Conservation (phyloP, 2,113 vertebrate genomes). For the Phrynosoma platyrhinos region DNA sequence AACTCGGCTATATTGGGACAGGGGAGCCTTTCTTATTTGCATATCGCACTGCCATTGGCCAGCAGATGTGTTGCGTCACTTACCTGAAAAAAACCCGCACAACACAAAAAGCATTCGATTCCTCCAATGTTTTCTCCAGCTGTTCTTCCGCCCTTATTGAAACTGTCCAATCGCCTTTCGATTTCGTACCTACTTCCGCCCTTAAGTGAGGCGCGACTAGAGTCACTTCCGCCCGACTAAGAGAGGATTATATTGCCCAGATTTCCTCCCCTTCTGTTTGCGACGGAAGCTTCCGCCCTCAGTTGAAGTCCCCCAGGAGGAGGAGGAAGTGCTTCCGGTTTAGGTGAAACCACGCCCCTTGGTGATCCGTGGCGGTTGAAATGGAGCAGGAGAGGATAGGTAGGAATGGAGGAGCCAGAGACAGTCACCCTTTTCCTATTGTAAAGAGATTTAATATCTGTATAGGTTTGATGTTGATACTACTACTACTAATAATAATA, state of each 20-base stretch:
- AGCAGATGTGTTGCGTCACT: not conserved
- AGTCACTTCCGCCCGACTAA: not conserved
- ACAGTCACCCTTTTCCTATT: no score
- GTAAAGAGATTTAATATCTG: no score
- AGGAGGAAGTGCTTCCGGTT: conserved; percentile 14
- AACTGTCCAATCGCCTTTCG: not conserved
- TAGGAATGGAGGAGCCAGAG: not conserved
- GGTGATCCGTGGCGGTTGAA: not conserved
- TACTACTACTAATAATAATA: no score
- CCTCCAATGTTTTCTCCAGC: no score
- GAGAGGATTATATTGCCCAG: no score
- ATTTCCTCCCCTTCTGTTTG: not conserved
- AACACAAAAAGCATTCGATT: no score
- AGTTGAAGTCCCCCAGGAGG: not conserved
- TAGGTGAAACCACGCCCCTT: not conserved
- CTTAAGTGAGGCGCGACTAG: no score
- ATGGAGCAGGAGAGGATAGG: conserved; percentile 37
- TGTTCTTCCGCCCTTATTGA: not conserved
- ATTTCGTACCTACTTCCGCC: not conserved
- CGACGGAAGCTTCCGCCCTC: not conserved
- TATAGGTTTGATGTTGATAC: no score
- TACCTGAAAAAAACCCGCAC: not conserved
- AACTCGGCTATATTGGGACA: no score
- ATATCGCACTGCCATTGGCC: not conserved
- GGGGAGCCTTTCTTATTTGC: not conserved